Base-by-base conservation (phyloP, 1,140 invertebrate genomes). In the Planococcus citri region DNA sequence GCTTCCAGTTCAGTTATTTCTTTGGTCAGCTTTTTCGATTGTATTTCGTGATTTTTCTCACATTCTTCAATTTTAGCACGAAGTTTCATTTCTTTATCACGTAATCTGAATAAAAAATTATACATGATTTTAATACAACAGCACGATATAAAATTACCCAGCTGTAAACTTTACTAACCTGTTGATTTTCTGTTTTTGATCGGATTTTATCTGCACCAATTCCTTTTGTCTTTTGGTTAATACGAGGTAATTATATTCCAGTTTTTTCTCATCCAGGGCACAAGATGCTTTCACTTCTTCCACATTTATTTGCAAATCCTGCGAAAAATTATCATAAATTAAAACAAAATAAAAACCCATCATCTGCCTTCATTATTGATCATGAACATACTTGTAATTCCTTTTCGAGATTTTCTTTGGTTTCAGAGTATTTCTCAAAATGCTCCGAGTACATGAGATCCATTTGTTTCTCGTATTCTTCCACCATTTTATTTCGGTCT, bases 191-290 rank as follows among this genome's bases (percentile, higher is more conserved):
- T 27, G 60, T 25, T 27, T 24, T 64, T 64, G 60, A 4, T 24
- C 60, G 10, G 60, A 24, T 64, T 64, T 64, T 64, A 64, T 64
- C 17, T 64, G 10, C 10, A 24, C 60, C 25, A 64, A 21, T 27
- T 64, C 60, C 17, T 64, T 27, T 25, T 64, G 60, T 4, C 60
- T 3, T 64, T 64, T 64, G 6, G 22, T 64, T 20, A 64, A 64
- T 24, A 64, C 60, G 4, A 64, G 3, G 17, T 64, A 64, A 27
- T 64, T 64, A 17, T 64, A 64, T 64, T 64, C 60, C 6, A 64
- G 20, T 64, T 64, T 64, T 24, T 27, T 10, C 25, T 64, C 60
- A 25, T 64, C 25, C 9, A 64, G 22, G 6, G 17, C 21, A 25
- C 60, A 64, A 10, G 60, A 25, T 3, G 14, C 21, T 64, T 64